Evolutionary conservation across 2,797 vertebrate genomes (phyloP).

Genomic region (Gymnoscopelus braueri): DNA sequence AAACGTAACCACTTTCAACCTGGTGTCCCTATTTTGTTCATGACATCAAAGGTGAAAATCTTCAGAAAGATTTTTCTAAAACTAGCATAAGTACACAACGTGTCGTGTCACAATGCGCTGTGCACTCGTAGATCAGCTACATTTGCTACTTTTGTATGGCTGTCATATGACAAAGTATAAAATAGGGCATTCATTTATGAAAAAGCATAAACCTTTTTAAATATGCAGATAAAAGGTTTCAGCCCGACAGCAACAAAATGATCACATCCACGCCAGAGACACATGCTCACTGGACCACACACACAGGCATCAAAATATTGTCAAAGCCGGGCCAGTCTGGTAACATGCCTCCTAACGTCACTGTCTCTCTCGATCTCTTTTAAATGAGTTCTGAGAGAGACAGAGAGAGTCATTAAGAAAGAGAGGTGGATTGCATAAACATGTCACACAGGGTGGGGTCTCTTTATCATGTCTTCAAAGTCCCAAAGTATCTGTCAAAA

Average conservation of each 20-base stretch:
- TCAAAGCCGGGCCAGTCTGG: constrained; percentile 9
- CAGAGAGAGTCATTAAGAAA: constrained; percentile 10
- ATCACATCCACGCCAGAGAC: constrained; percentile 65
- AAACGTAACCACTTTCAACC: no score
- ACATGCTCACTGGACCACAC: constrained; percentile 59
- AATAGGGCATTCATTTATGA: no score
- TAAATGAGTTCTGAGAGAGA: constrained; percentile 11
- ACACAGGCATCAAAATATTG: constrained; percentile 21
- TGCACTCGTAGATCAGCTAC: no score
- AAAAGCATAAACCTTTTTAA: no score
- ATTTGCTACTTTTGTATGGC: no score
- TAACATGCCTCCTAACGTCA: constrained; percentile 54
- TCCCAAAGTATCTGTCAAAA: background rate
- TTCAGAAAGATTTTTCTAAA: no score
- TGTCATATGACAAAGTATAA: no score
- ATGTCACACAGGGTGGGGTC: constrained; percentile 19
- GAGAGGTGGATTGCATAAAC: constrained; percentile 11
- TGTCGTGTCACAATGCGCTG: no score
- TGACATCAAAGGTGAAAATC: no score
- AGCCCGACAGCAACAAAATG: constrained; percentile 24
- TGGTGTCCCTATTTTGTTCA: no score
- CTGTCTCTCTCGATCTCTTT: background rate
- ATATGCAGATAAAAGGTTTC: background rate
- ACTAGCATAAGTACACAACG: no score
- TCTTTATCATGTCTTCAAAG: background rate